Conservation (phyloP, 2,797 vertebrate genomes). For the Amblyraja radiata region DNA sequence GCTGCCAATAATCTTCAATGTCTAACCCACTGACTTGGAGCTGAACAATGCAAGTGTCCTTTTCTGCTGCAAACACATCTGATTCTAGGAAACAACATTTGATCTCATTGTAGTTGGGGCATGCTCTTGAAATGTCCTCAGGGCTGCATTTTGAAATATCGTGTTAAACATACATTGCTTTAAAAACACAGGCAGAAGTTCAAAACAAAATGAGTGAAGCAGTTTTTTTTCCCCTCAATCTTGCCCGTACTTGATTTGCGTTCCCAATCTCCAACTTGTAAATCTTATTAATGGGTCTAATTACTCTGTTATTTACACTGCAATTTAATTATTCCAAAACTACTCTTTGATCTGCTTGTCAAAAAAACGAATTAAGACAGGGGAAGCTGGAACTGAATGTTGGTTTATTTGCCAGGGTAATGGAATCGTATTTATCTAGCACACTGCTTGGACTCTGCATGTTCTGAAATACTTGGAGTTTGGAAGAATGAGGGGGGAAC, state of each 20-base stretch:
- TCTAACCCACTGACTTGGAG: too few species aligned
- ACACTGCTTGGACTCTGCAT: background rate
- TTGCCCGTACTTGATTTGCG: background rate
- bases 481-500: too few species aligned
- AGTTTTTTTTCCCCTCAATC: background rate
- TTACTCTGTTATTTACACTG: background rate
- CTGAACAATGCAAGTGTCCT: too few species aligned
- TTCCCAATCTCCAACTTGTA: background rate
- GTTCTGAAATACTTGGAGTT: background rate
- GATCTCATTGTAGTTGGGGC: background rate
- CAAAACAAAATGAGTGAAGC: background rate
- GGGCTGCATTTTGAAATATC: background rate
- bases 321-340: background rate
- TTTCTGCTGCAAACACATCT: too few species aligned
- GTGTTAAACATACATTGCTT: background rate
- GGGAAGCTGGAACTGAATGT: background rate
- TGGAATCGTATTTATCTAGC: background rate
- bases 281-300: background rate
- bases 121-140: background rate
- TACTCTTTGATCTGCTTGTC: background rate
- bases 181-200: background rate
- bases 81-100: background rate
- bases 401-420: background rate
- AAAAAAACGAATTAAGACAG: background rate
- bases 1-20: too few species aligned